Evolutionary conservation across 2,888 invertebrate species (phyloP).

Genomic region (Anaspis maculata): DNA sequence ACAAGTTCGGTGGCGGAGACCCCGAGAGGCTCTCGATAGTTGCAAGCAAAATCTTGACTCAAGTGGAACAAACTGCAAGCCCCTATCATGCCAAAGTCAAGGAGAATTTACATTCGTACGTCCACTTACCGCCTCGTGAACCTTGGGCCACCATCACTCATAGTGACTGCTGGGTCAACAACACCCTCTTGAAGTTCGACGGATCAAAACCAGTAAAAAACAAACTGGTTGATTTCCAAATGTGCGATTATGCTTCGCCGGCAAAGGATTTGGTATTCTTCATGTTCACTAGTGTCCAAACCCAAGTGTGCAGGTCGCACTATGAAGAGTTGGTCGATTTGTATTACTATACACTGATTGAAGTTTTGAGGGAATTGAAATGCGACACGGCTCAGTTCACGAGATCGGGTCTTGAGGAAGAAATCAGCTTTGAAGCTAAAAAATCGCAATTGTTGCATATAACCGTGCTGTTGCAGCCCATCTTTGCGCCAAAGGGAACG

Average conservation of each 20-base stretch:
- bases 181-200: slow-evolving; percentile 44
- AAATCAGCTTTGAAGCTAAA: slow-evolving; percentile 2
- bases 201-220: slow-evolving; percentile 12
- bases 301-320: not conserved
- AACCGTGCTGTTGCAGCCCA: slow-evolving; percentile 5
- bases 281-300: slow-evolving; percentile 21
- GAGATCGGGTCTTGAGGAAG: not conserved
- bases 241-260: slow-evolving; percentile 20
- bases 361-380: slow-evolving; percentile 1
- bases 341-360: slow-evolving; percentile 5
- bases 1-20: too few relatives aligned
- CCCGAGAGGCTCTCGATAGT: too few relatives aligned
- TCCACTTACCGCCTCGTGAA: slow-evolving; percentile 26
- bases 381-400: slow-evolving; percentile 1
- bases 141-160: slow-evolving; percentile 48
- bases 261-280: slow-evolving; percentile 24
- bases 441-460: slow-evolving; percentile 4
- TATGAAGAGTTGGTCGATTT: slow-evolving; percentile 4
- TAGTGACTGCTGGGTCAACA: slow-evolving; percentile 52
- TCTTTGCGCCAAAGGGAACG: slow-evolving; percentile 1
- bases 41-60: too few relatives aligned
- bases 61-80: too few relatives aligned
- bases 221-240: too few relatives aligned
- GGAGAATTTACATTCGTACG: too few relatives aligned
- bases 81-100: too few relatives aligned